Conservation (phyloP, 2,113 vertebrate species). For the Amphiprion percula region DNA sequence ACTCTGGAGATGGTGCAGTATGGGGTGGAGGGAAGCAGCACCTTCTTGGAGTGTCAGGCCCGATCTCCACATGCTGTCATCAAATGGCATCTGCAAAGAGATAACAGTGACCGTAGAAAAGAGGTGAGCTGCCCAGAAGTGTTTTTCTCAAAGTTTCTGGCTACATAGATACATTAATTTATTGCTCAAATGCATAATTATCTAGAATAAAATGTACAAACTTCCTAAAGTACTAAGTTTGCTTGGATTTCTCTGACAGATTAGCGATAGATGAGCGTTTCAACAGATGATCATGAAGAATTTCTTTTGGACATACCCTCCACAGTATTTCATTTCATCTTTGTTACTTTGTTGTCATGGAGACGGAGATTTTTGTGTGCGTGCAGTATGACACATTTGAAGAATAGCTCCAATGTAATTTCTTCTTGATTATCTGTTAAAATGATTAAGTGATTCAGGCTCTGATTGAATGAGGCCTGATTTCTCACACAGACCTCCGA, state of each 20-base stretch:
- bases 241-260: not conserved
- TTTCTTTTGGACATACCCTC: conserved; percentile 6
- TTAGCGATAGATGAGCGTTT: conserved; percentile 15
- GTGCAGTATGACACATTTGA: conserved; percentile 34
- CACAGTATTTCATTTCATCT: conserved; percentile 19
- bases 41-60: conserved; percentile 97
- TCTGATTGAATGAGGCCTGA: conserved; percentile 39
- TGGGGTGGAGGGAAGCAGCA: conserved; percentile 94
- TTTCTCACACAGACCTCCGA: conserved; percentile 37
- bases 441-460: conserved; percentile 27
- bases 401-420: conserved; percentile 31
- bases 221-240: not conserved
- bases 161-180: not conserved
- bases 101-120: conserved; percentile 93
- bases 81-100: conserved; percentile 97
- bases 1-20: conserved; percentile 93
- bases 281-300: conserved; percentile 12
- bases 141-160: conserved; percentile 4
- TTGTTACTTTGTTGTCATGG: conserved; percentile 20
- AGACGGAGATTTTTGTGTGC: conserved; percentile 2
- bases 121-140: conserved; percentile 86
- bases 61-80: conserved; percentile 93
- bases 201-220: not conserved
- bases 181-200: conserved; percentile 6
- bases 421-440: conserved; percentile 38